Evolutionary conservation across 2,113 vertebrate species (phyloP), one percentile per base, ranked within the genome.

Genomic region (Romanogobio albipinnatus): DNA sequence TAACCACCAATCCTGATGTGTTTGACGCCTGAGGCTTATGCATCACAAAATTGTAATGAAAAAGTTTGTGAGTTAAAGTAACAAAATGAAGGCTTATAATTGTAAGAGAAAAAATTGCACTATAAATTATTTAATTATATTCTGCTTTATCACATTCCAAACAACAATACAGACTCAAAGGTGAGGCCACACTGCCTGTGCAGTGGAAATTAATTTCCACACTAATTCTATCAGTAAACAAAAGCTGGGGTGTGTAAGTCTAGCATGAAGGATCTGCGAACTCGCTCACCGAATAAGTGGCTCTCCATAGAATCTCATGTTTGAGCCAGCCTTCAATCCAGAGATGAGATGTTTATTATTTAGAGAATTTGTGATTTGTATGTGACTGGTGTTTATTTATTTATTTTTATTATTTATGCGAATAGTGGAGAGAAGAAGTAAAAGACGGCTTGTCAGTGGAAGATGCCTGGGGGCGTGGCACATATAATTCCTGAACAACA

Each of bases 101-200:
- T 93, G 91, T 79, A 90, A 91, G 91, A 91, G 1, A 86, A 56
- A 19, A 19, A 19, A 19, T 1, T 1, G 87, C 90, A 86, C 89
- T 91, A 91, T 91, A 91, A 92, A 92, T 88, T 81, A 90, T 93
- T 93, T 92, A 92, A 94, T 95, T 93, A 91, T 89, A 90, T 91
- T 91, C 79, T 89, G 88, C 92, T 92, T 93, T 91, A 93, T 94
- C 89, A 90, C 90, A 85, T 89, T 89, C 88, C 82, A 89, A 90
- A 91, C 87, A 90, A 88, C 83, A 80, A 84, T 88, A 87, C 84
- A 87, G 58, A 85, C 91, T 89, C 89, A 92, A 89, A 93, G 90
- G 90, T 91, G 89, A 90, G 68, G 81, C 88, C 88, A 68, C 90
- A 84, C 91, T 89, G 90, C 92, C 92, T 91, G 92, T 93, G 90